Percentiles rank a stretch among this genome's conserved stretches.
Conservation (phyloP, 2,797 vertebrate species). For the Pyrocephalus nanus region DNA sequence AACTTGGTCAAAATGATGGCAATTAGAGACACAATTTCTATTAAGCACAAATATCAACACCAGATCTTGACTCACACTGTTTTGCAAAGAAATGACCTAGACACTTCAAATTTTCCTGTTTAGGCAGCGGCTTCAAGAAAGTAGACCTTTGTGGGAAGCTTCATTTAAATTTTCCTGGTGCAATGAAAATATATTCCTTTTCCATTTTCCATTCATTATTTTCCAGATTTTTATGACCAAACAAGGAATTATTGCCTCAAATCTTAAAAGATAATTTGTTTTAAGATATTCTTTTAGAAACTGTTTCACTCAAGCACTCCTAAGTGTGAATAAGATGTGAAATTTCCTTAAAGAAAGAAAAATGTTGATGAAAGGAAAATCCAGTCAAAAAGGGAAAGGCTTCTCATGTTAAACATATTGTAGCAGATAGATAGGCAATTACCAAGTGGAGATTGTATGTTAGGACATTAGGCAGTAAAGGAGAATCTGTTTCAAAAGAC, state of each 20-base stretch:
- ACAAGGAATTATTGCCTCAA: background rate
- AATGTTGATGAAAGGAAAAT: background rate
- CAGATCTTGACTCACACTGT: accelerated
- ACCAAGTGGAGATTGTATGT: background rate
- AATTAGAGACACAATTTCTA: background rate
- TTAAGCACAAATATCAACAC: background rate
- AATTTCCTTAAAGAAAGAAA: conserved; percentile 1
- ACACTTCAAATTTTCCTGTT: background rate
- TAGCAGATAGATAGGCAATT: background rate
- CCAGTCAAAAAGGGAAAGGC: background rate
- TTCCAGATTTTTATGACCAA: background rate
- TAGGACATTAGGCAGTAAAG: background rate
- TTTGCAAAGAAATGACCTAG: background rate
- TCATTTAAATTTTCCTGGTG: background rate
- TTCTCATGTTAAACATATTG: background rate
- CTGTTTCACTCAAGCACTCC: background rate
- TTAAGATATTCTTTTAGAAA: background rate
- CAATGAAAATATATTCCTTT: background rate
- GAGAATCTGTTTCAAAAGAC: background rate
- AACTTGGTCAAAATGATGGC: background rate
- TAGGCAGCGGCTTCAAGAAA: background rate
- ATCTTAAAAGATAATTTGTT: background rate
- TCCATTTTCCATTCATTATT: background rate
- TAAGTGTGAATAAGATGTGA: background rate
- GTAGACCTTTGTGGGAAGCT: background rate